phyloP scores from a whole-genome alignment of 2,797 vertebrate species.

The Chaunax sp. region DNA sequence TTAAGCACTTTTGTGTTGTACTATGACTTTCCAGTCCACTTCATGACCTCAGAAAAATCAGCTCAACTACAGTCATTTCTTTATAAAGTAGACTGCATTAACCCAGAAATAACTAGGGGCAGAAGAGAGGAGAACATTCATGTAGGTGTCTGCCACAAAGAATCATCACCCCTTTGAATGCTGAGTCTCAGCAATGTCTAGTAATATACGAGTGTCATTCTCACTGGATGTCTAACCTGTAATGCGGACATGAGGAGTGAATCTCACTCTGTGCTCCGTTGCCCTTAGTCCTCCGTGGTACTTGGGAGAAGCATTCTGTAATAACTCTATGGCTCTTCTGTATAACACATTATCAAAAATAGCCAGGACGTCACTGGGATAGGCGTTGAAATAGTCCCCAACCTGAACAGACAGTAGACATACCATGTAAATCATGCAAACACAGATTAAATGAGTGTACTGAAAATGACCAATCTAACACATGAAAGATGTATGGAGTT shows the following conservation, averaged over 20 bases:
- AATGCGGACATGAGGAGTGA: conserved; percentile 89
- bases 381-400: conserved; percentile 92
- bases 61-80: not conserved
- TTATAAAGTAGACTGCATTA: not conserved
- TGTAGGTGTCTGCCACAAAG: too few relatives aligned
- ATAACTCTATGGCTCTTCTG: conserved; percentile 74
- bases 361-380: conserved; percentile 87
- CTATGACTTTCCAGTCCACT: not conserved
- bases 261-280: conserved; percentile 71
- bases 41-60: not conserved
- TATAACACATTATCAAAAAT: conserved; percentile 89
- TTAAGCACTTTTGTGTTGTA: not conserved
- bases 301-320: conserved; percentile 55
- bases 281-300: not conserved
- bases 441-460: not conserved
- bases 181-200: too few relatives aligned
- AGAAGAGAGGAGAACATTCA: too few relatives aligned
- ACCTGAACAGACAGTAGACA: conserved; percentile 51
- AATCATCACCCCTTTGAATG: too few relatives aligned
- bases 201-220: too few relatives aligned
- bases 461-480: not conserved
- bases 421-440: not conserved
- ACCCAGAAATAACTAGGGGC: not conserved
- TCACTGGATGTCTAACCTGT: conserved; percentile 84
- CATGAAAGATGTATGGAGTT: not conserved